Evolutionary conservation across 2,797 vertebrate genomes (phyloP), one percentile per base, ranked within the genome.

Genomic region (Echiichthys vipera): DNA sequence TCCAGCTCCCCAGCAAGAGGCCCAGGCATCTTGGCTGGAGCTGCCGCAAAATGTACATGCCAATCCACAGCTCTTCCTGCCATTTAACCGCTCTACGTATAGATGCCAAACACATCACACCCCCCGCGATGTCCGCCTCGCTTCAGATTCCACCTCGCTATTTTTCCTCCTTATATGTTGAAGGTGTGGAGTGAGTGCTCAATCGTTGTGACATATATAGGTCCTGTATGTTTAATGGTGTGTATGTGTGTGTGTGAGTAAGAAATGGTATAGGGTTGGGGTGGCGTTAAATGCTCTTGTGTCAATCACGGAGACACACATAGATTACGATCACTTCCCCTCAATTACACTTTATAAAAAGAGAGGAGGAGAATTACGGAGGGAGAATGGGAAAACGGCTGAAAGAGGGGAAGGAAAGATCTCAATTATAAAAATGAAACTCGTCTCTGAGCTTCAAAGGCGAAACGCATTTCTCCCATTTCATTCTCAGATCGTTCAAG

Each of bases 321-420:
- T 61, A 75, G 84, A 89, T 92, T 90, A 89, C 78, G 51, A 88
- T 92, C 84, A 74, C 83, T 93, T 92, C 86, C 76, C 74, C 84
- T 91, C 85, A 91, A 91, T 92, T 92, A 90, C 74, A 64, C 85
- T 82, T 74, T 49, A 76, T 73, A 66, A 88, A 81, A 85, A 47
- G 54, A 67, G 54, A 64, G 43, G 43, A 51, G 27, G 70, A 78
- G 74, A 67, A 67, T 7, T 55, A 76, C 59, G 30, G 27, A 42
- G n/a, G 66, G 78, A 81, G 61, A 83, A 81, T 73, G 58, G 36
- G 18, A 13, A 47, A 80, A 65, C 50, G 17, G 50, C 2, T 14
- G 64, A 68, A 20, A 69, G 30, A 71, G 14, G 18, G 27, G 18
- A 55, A 68, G 63, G 47, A 76, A 77, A 80, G 59, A 80, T 86